Evolutionary conservation across 1,140 invertebrate species (phyloP).

Genomic region (Physella acuta): DNA sequence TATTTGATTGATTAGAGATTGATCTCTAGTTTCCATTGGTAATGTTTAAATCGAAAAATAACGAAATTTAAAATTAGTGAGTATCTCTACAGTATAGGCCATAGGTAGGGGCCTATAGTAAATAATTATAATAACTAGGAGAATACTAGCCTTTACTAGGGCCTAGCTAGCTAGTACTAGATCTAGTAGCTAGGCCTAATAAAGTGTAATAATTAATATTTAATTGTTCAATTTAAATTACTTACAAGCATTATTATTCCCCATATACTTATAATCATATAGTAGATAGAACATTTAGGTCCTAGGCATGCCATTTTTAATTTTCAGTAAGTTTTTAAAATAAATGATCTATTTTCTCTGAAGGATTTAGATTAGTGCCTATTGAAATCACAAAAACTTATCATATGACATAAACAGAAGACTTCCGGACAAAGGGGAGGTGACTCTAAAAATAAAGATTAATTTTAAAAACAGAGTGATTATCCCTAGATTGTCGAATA

Average conservation of each 20-base stretch:
- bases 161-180: too few species aligned
- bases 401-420: background rate
- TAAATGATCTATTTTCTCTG: background rate
- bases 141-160: too few species aligned
- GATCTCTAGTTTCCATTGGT: too few species aligned
- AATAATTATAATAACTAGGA: background rate
- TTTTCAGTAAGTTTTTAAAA: background rate
- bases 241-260: conserved; percentile 10
- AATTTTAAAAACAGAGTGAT: too few species aligned
- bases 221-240: background rate
- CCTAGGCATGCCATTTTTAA: conserved; percentile 1
- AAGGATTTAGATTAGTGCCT: background rate
- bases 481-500: too few species aligned
- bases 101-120: background rate
- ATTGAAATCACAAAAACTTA: background rate
- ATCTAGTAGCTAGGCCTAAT: background rate
- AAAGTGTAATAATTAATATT: too few species aligned
- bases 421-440: background rate
- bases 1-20: too few species aligned
- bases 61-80: background rate
- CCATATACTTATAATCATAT: conserved; percentile 1
- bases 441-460: too few species aligned
- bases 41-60: too few species aligned
- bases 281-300: conserved; percentile 15
- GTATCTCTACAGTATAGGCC: background rate